Percentiles rank a stretch among this genome's conserved stretches.
Conservation (phyloP, 2,797 vertebrate species). For the Lacerta agilis region DNA sequence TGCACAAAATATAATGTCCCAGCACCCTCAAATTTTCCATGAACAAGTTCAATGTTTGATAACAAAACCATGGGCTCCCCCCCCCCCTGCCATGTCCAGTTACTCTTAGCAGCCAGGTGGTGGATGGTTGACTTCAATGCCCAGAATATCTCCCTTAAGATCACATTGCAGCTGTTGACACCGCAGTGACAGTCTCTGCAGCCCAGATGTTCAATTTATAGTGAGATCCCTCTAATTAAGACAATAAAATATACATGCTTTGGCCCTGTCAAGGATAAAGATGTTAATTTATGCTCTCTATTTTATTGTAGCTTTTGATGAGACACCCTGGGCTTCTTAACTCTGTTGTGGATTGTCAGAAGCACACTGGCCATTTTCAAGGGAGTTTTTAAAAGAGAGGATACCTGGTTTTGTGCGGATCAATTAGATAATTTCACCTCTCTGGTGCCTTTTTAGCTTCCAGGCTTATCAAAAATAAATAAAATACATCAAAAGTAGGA, state of each 20-base stretch:
- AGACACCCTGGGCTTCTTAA: conserved; percentile 84
- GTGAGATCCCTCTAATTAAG: conserved; percentile 58
- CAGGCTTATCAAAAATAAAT: not conserved
- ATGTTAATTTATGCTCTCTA: conserved; percentile 57
- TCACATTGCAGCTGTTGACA: conserved; percentile 30
- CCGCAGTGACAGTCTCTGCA: conserved; percentile 9
- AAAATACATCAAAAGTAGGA: conserved; percentile 17
- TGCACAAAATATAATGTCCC: not conserved
- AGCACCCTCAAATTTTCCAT: not conserved
- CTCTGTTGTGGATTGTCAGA: conserved; percentile 79
- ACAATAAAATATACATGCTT: conserved; percentile 57
- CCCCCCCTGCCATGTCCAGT: not conserved
- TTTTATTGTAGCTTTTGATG: conserved; percentile 44
- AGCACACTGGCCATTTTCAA: conserved; percentile 79
- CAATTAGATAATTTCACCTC: conserved; percentile 37
- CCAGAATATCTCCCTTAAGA: not conserved
- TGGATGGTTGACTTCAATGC: not conserved
- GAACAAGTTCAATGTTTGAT: not conserved
- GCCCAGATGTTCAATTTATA: conserved; percentile 35
- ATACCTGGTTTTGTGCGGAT: conserved; percentile 26
- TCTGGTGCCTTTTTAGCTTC: conserved; percentile 57
- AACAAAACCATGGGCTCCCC: not conserved
- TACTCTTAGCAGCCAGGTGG: not conserved
- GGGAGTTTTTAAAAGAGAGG: conserved; percentile 66
- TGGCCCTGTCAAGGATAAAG: conserved; percentile 52